phyloP scores from a whole-genome alignment of 2,888 invertebrate genomes.

The Polydrusus pterygomalis region DNA sequence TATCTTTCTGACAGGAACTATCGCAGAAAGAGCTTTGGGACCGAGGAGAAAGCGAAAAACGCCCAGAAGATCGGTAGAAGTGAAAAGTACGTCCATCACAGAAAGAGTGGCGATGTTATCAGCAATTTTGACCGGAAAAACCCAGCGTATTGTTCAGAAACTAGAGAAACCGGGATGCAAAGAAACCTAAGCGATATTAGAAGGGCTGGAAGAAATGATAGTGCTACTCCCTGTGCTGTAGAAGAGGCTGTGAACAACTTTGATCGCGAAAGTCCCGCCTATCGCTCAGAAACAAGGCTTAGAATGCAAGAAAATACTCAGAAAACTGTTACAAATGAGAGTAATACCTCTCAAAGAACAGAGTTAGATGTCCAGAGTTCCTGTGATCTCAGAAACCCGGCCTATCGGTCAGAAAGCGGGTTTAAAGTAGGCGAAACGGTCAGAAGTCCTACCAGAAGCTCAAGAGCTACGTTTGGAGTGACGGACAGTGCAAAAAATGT shows the following conservation, averaged over 20 bases:
- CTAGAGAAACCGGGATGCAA: background rate
- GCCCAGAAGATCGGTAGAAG: constrained; percentile 9
- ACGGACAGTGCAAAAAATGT: background rate
- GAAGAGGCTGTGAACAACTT: constrained; percentile 40
- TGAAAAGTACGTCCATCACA: constrained; percentile 5
- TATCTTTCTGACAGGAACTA: constrained; percentile 31
- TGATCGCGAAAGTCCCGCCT: constrained; percentile 28
- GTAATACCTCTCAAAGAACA: background rate
- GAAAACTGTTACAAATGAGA: background rate
- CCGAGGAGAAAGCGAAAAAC: constrained; percentile 17
- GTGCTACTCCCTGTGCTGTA: no score
- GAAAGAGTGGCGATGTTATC: constrained; percentile 31
- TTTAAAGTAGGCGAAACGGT: background rate
- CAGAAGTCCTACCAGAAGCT: background rate
- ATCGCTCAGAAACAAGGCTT: background rate
- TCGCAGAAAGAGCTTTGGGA: constrained; percentile 34
- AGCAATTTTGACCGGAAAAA: constrained; percentile 43
- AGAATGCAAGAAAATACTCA: background rate
- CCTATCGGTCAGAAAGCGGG: constrained; percentile 37
- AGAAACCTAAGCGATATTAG: no score
- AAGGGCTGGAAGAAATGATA: no score
- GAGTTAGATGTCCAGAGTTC: constrained; percentile 16
- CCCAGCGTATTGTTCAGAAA: constrained; percentile 11
- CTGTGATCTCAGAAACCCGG: constrained; percentile 31
- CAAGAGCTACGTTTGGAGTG: background rate